Evolutionary conservation across 2,888 invertebrate species (phyloP), one percentile per base, ranked within the genome.

Genomic region (Hirtodrosophila cameraria): DNA sequence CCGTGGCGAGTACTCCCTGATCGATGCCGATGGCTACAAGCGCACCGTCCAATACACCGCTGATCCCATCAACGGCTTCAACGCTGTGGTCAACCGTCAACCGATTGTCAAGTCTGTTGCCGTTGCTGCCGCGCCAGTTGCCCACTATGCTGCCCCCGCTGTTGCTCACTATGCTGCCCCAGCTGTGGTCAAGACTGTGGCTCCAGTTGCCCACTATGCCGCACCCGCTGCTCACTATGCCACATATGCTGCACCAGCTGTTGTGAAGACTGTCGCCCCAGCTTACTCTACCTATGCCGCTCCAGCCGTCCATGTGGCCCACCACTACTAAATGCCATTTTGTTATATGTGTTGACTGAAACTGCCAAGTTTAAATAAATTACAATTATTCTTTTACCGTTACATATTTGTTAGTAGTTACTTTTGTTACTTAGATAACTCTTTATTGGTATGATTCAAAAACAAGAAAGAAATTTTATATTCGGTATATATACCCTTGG

Each of bases 11-110:
- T 91, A 91, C 67, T 90, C 90, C 0, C 61, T 91, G 50, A 73
- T 88, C 41, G 91, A 91, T 74, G 76, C 91, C 31, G 91, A 91
- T 84, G 91, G 91, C 9, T 88, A 71, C 64, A 88, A 87, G 67
- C 88, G 90, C 28, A 88, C 84, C 12, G 90, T 90, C 2, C 86
- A 86, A 13, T 90, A 90, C 55, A 89, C 89, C 28, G 89, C 90
- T 11, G 90, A 90, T 68, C 73, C 88, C 25, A 65, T 89, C 20
- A 84, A 89, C 50, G 90, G 90, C 12, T 90, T 90, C 77, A 90
- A 90, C 52, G 90, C 90, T 31, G 88, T 90, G 18, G 90, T 90
- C 8, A 76, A 79, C 55, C 80, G 89, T 20, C 76, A 84, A 23
- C 87, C 79, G 23, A 84, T 80, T 6, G 63, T 60, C 2, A 73